A percentile compares a stretch with the other conserved stretches of the same genome.
phyloP scores from a whole-genome alignment of 2,113 vertebrate species.

The Sebastes schlegelii region DNA sequence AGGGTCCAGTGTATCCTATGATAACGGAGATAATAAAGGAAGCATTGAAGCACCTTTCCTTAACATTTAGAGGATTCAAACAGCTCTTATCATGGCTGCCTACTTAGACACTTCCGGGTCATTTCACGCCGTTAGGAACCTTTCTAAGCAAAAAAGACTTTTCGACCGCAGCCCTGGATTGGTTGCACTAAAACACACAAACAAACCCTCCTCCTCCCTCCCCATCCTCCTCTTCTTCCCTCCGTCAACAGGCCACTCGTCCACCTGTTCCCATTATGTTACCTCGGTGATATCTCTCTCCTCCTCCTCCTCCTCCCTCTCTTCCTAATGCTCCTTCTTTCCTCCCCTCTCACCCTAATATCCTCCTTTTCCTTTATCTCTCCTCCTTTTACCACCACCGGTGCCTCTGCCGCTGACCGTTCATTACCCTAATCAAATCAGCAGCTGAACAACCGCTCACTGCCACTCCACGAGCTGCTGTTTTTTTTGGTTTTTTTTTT shows the following conservation, averaged over 20 bases:
- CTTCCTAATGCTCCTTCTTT: slow-evolving; percentile 52
- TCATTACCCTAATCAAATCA: slow-evolving; percentile 99
- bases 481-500: slow-evolving; percentile 81
- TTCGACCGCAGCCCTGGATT: neutral
- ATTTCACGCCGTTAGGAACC: no score
- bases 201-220: slow-evolving; percentile 33
- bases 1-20: no score
- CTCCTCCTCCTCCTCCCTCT: slow-evolving; percentile 31
- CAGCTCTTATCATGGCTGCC: no score
- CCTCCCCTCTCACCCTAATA: slow-evolving; percentile 82
- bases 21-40: no score
- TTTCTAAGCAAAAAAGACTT: no score
- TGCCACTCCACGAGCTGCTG: slow-evolving; percentile 95
- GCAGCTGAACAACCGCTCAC: slow-evolving; percentile 93
- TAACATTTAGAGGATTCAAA: no score
- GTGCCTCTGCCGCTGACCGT: slow-evolving; percentile 80
- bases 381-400: slow-evolving; percentile 63
- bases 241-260: slow-evolving; percentile 71
- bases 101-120: no score
- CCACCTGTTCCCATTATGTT: slow-evolving; percentile 76
- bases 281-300: slow-evolving; percentile 55
- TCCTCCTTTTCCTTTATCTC: slow-evolving; percentile 70
- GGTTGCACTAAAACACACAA: slow-evolving; percentile 48
- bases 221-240: slow-evolving; percentile 26
- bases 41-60: no score